phyloP scores from a whole-genome alignment of 2,888 invertebrate genomes.

The Diabrotica balteata region DNA sequence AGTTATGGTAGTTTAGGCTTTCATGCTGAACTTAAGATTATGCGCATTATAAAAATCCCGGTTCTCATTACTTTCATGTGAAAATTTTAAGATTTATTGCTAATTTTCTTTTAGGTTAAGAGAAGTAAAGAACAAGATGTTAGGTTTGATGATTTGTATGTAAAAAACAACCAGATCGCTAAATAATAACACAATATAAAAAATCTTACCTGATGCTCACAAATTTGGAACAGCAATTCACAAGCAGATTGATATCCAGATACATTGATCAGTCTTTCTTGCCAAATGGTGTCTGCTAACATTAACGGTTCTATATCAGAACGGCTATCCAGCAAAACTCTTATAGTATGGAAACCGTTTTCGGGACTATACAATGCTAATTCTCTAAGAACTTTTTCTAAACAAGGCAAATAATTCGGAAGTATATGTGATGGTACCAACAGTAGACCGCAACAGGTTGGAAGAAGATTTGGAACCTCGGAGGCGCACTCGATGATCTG shows the following conservation, averaged over 20 bases:
- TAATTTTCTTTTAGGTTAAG: too few species aligned
- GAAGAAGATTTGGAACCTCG: constrained; percentile 70
- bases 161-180: not conserved
- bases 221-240: constrained; percentile 81
- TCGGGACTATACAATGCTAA: constrained; percentile 72
- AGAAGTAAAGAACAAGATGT: too few species aligned
- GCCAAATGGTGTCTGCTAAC: constrained; percentile 50
- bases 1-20: too few species aligned
- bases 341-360: constrained; percentile 66
- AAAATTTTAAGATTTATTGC: too few species aligned
- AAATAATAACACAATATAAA: not conserved
- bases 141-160: too few species aligned
- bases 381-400: constrained; percentile 74
- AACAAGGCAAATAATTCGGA: constrained; percentile 68
- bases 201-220: constrained; percentile 62
- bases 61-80: too few species aligned
- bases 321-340: constrained; percentile 67
- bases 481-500: constrained; percentile 70
- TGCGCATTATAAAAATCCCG: too few species aligned
- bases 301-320: constrained; percentile 56
- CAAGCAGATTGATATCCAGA: constrained; percentile 71
- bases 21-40: too few species aligned
- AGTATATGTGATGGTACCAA: constrained; percentile 72
- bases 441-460: constrained; percentile 75
- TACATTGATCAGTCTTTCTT: constrained; percentile 55